Percentiles rank a stretch among this genome's conserved stretches.
phyloP scores from a whole-genome alignment of 2,113 vertebrate species.

The Rhea americana region DNA sequence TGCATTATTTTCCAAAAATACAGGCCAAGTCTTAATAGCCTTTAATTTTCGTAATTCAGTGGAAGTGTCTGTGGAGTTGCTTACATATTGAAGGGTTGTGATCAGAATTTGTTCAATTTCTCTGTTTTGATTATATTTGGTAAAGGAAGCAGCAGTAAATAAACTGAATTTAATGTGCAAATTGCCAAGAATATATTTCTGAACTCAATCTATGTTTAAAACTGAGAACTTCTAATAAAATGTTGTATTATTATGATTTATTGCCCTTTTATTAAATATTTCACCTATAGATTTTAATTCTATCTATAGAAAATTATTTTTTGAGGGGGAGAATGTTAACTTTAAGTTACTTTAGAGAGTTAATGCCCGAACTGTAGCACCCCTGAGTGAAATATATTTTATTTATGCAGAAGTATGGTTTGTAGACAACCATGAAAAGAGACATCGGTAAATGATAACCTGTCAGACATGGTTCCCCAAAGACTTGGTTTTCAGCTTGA shows the following conservation, averaged over 20 bases:
- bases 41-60: neutral
- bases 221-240: neutral
- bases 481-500: neutral
- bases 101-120: neutral
- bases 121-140: neutral
- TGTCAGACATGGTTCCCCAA: neutral
- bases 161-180: neutral
- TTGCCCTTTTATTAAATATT: neutral
- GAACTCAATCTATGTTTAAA: neutral
- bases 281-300: neutral
- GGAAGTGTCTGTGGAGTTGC: neutral
- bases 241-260: neutral
- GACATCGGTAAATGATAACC: fast-evolving
- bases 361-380: neutral
- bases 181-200: neutral
- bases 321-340: neutral
- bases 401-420: fast-evolving
- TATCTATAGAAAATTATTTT: neutral
- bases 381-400: neutral
- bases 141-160: neutral
- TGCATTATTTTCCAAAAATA: neutral
- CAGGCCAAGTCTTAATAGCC: neutral
- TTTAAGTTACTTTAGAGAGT: neutral
- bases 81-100: neutral
- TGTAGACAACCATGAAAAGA: neutral